Base-by-base conservation (phyloP, 1,140 invertebrate species). In the Spodoptera litura region DNA sequence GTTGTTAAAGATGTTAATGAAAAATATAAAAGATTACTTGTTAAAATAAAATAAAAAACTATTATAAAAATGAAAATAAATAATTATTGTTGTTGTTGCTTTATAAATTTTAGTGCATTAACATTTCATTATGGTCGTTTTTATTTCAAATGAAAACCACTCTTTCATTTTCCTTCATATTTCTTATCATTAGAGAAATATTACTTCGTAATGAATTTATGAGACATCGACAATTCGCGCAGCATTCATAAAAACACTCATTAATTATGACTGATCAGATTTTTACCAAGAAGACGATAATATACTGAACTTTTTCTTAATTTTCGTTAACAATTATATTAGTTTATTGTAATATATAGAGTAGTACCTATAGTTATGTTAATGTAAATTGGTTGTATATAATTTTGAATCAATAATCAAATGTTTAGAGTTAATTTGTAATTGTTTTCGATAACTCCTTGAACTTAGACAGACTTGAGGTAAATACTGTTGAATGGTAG, bases 301-400 rank as follows among this genome's bases (percentile, higher is more conserved):
- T 53, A 13, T 61, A 64, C 51, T 76, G 59, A 66, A 44, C 61
- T 56, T 77, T 76, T 71, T 51, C 53, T 72, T 44, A 66, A 13
- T 52, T 71, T 78, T 78, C 53, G 56, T 71, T 71, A 71, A 59
- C 38, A 49, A 58, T 49, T 71, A 59, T 44, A 11, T 20, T 78
- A 78, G 79, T 81, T 71, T 68, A 80, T 83, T 91, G 86, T 91
- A 91, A 88, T 85, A 84, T 85, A 87, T 91, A 92, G 83, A 83
- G 38, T 82, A 81, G 82, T 82, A 81, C 4, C 38, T 44, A 82
- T 79, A 85, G 81, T 87, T 90, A 88, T 85, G 80, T 87, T 90
- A 81, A 80, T 93, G 89, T 92, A 92, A 89, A 93, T 91, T 92
- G 91, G 88, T 92, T 93, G 92, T 92, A 93, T 85, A 92, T 93